Evolutionary conservation across 2,113 vertebrate genomes (phyloP).

Genomic region (Butorides virescens): DNA sequence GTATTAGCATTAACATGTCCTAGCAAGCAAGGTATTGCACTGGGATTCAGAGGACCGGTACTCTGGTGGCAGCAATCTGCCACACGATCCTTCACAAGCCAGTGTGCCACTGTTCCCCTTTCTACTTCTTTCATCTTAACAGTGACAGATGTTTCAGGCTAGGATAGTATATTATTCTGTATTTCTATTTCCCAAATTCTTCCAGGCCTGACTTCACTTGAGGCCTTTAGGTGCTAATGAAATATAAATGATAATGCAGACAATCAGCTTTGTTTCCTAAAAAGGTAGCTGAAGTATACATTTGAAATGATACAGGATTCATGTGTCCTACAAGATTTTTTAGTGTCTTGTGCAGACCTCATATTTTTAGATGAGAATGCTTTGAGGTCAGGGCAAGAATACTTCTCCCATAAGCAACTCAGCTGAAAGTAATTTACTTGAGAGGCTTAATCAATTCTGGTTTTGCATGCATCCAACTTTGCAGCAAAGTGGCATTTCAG

Average conservation of each 20-base stretch:
- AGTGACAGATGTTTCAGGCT: not conserved
- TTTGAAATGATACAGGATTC: not conserved
- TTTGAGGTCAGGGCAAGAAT: slow-evolving; percentile 5
- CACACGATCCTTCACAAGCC: not conserved
- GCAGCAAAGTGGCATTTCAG: not conserved
- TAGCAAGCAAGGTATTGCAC: not conserved
- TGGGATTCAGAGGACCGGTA: not conserved
- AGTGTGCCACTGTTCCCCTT: not conserved
- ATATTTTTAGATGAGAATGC: not conserved
- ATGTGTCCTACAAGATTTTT: not conserved
- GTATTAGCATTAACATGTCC: not conserved
- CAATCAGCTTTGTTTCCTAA: not conserved
- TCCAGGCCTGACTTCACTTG: not conserved
- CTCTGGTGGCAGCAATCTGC: not conserved
- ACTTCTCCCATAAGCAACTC: not conserved
- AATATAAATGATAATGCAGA: slow-evolving; percentile 6
- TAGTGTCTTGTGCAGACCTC: not conserved
- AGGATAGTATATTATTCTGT: not conserved
- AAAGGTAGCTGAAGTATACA: not conserved
- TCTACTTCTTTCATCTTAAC: not conserved
- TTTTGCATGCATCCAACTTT: slow-evolving; percentile 3
- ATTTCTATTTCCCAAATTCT: not conserved
- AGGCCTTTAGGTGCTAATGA: not conserved
- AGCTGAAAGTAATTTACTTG: slow-evolving; percentile 33
- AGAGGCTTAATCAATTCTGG: slow-evolving; percentile 30